Evolutionary conservation across 2,113 vertebrate genomes (phyloP).

Genomic region (Scortum barcoo): DNA sequence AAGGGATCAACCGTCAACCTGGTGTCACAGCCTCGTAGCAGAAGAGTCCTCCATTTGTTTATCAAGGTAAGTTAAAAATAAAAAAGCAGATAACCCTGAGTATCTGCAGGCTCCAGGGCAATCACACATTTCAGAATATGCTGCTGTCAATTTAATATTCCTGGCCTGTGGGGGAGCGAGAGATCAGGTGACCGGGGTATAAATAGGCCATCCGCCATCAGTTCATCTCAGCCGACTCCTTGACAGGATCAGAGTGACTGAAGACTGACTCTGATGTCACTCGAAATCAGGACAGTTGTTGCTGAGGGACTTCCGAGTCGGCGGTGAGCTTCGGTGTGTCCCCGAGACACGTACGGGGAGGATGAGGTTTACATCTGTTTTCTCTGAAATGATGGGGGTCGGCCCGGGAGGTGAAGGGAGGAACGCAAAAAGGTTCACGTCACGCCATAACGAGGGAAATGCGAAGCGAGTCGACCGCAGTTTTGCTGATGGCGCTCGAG

Average conservation of each 20-base stretch:
- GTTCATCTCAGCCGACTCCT: conserved; percentile 61
- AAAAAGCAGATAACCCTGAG: conserved; percentile 37
- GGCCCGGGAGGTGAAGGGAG: conserved; percentile 33
- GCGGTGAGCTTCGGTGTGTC: conserved; percentile 52
- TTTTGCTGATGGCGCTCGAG: conserved; percentile 18
- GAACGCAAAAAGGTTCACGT: neutral
- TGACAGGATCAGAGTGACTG: conserved; percentile 80
- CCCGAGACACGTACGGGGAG: conserved; percentile 11
- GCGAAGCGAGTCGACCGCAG: neutral
- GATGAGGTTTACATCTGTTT: conserved; percentile 67
- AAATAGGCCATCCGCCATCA: conserved; percentile 75
- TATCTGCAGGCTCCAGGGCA: conserved; percentile 40
- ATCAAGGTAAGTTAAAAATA: conserved; percentile 60
- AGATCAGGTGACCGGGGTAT: conserved; percentile 78
- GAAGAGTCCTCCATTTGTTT: conserved; percentile 21
- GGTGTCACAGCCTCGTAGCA: neutral
- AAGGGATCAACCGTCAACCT: neutral
- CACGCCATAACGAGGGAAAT: neutral
- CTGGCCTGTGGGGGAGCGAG: conserved; percentile 46
- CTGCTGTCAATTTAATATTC: conserved; percentile 81
- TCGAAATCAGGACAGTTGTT: conserved; percentile 70
- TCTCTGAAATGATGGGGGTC: conserved; percentile 44
- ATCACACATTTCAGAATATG: conserved; percentile 78
- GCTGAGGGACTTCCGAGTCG: conserved; percentile 62
- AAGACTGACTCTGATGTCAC: conserved; percentile 79